These are phyloP conservation scores for Psettodes erumei DNA, from an alignment of 2,113 vertebrate genomes.

Conservation along the genomic window DNA sequence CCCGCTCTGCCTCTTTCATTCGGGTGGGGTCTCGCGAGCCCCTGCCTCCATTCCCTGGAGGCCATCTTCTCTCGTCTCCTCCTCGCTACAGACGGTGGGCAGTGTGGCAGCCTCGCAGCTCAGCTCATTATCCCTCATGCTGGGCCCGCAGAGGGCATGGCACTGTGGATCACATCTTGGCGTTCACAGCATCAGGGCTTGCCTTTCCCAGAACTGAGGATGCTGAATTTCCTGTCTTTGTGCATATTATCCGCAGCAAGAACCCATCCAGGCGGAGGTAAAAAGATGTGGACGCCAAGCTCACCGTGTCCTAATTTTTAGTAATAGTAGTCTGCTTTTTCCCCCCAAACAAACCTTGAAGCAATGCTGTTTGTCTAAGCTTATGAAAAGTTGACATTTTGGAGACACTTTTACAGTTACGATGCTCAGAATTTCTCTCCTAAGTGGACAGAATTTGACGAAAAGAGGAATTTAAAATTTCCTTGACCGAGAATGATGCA, in stretches of 20 bases:
- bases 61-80: slow-evolving; percentile 52
- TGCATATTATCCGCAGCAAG: neutral
- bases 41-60: slow-evolving; percentile 47
- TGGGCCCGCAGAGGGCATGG: slow-evolving; percentile 60
- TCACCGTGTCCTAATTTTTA: slow-evolving; percentile 9
- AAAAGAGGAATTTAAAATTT: no score
- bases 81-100: slow-evolving; percentile 61
- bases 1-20: slow-evolving; percentile 47
- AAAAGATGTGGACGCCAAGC: slow-evolving; percentile 3
- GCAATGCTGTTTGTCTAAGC: neutral
- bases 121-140: slow-evolving; percentile 78
- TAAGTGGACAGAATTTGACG: neutral
- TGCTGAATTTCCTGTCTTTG: slow-evolving; percentile 18
- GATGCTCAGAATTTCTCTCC: neutral
- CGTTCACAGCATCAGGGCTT: slow-evolving; percentile 54
- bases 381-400: neutral
- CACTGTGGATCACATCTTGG: slow-evolving; percentile 40
- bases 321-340: neutral
- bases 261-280: slow-evolving; percentile 2
- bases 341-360: neutral
- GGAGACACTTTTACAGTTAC: neutral
- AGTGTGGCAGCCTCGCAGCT: slow-evolving; percentile 66
- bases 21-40: slow-evolving; percentile 41
- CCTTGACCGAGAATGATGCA: no score
- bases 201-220: slow-evolving; percentile 34